Evolutionary conservation across 2,797 vertebrate genomes (phyloP), one percentile per base, ranked within the genome.

Genomic region (Coregonus sp.): DNA sequence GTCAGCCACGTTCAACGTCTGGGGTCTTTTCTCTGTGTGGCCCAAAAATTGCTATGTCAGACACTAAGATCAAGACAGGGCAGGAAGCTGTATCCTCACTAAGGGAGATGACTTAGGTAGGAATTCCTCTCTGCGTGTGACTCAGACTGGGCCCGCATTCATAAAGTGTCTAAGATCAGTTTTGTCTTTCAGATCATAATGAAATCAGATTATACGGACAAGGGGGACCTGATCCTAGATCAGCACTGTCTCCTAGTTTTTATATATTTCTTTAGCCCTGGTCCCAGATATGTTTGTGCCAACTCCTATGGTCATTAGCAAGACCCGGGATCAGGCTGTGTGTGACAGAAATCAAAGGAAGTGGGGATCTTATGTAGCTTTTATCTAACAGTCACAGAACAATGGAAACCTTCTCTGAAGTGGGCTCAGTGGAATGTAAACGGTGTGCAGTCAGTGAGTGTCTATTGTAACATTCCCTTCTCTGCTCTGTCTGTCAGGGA

Each of bases 1-100:
- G 87, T 99, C 97, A 1, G 92, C 89, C 82, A 94, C n/a, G 20
- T 95, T 98, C 84, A 99, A 92, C 78, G 95, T 84, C 67, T 84
- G 76, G 16, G 79, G 84, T 51, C 88, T 92, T 91, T 96, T 98
- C 18, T 96, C 97, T 98, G 86, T 0, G 16, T 9, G 54, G n/a
- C 5, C 3, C 16, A 67, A n/a, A 37, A 20, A 70, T 4, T 40
- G 12, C 29, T 2, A 29, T 25, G 61, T 65, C 11, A 68, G 18
- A 70, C 40, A 70, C 18, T 9, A 50, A 25, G 37, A 12, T 47
- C 40, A 47, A 47, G 40, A 47, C 40, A 47, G 40, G 40, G 11
- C 69, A 59, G 16, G 54, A n/a, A 59, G 54, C 54, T n/a, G 15
- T 54, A 16, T 54, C 4, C 54, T n/a, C 5, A 54, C 14, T 54